Base-by-base conservation (phyloP, 2,888 invertebrate species). In the Apoda limacodes region DNA sequence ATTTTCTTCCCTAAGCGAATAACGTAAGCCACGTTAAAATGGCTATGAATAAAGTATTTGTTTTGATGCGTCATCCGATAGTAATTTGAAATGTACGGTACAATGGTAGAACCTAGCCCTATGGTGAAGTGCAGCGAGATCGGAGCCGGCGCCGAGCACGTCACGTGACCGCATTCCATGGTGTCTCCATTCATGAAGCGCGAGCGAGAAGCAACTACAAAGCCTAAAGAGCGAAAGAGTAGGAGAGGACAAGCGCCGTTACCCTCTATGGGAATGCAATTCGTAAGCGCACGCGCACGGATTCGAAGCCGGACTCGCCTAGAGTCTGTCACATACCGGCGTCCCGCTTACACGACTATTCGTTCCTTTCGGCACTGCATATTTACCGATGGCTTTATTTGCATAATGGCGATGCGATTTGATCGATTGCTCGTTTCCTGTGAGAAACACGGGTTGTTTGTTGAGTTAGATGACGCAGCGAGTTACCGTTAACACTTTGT, bases 151-250 rank as follows among this genome's bases (percentile, higher is more conserved):
- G 78, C 71, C 82, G 83, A 69, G 61, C 75, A 81, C 83, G 82
- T 83, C 82, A 83, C 80, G 74, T 74, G 76, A 71, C 74, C 81
- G 81, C 83, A 84, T 83, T 84, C 84, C 84, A 70, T 54, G 68
- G 66, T 69, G 70, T 68, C 72, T 76, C 65, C 74, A 75, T 76
- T 75, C 76, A 76, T 76, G 68, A 66, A 54, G 68, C 51, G 60
- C 45, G 66, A 74, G 66, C 52, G 66, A 68, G 70, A 71, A 55
- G 57, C 50, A 52, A 50, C 45, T 47, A 45, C 37, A 48, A 60
- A 52, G 59, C 60, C 63, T 61, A 56, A 60, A 54, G 69, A 48
- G 44, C 52, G 57, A 74, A 60, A 53, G 72, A 69, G 74, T 70
- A 53, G 55, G 62, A 55, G 49, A 51, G n/a, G 63, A 36, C 48